Evolutionary conservation across 2,113 vertebrate species (phyloP), one percentile per base, ranked within the genome.

Genomic region (Planiliza haematocheilus): DNA sequence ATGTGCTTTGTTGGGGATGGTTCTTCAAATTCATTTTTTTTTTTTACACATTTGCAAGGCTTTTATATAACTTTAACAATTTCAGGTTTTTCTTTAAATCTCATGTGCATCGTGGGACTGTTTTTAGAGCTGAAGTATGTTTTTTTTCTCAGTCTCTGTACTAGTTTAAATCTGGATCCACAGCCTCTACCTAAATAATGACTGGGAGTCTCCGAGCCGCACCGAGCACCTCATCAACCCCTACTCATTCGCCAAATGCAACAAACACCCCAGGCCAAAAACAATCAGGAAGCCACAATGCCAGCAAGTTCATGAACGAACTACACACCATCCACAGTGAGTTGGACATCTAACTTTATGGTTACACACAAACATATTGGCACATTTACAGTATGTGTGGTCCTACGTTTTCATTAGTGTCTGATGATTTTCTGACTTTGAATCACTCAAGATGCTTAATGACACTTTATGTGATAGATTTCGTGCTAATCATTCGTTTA

Each of bases 281-380:
- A 8, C 79, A 80, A 37, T 9, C 84, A 38, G 82, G 37, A 56
- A 51, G 63, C 36, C 83, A 87, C 34, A 72, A 20, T 70, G 50
- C 65, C 34, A 85, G 77, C 42, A 93, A 84, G 73, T 92, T 93
- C 63, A 87, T 88, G 80, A 91, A 81, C 78, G 90, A 92, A 43
- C 59, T 86, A 8, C 92, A 45, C 42, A 84, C 70, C 67, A 45
- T 86, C 52, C 85, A 85, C 70, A 74, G 93, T 94, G 55, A 93
- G 93, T 84, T 50, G 5, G 17, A 55, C 0, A 46, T 18, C 7
- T 7, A 8, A 55, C 8, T 24, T 16, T 30, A 59, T 39, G 8
- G 50, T 77, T 17, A 43, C 7, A 24, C 2, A 3, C 10, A 21
- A 18, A 16, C 1, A 4, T 43, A 14, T n/a, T n/a, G n/a, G n/a